These are phyloP conservation scores for Vidua macroura DNA, from an alignment of 2,113 vertebrate species.

Conservation along the genomic window DNA sequence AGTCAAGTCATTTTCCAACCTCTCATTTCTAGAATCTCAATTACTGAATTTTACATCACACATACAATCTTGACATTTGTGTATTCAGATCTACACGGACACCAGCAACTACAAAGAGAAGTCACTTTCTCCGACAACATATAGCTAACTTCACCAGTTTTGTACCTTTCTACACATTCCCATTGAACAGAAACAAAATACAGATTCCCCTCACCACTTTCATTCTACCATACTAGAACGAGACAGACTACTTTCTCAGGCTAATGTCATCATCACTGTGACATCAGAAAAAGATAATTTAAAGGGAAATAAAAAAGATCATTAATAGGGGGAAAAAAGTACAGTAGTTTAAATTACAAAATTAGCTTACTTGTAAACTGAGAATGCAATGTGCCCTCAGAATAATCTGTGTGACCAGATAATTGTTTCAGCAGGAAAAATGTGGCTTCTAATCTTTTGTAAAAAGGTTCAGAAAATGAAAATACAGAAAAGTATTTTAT, in stretches of 20 bases:
- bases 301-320: not conserved
- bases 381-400: not conserved
- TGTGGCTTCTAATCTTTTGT: not conserved
- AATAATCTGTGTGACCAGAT: not conserved
- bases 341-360: not conserved
- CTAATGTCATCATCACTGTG: not conserved
- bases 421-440: not conserved
- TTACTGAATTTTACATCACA: not conserved
- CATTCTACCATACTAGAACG: not conserved
- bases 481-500: not conserved
- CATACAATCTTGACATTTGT: not conserved
- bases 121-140: not conserved
- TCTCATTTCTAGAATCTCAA: not conserved
- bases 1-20: not conserved
- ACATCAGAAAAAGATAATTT: not conserved
- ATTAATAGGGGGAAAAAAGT: not conserved
- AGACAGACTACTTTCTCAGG: not conserved
- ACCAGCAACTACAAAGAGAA: not conserved
- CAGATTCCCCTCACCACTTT: accelerated
- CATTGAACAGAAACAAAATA: not conserved
- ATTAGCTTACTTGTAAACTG: not conserved
- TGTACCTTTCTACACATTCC: not conserved
- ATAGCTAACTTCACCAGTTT: not conserved
- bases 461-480: not conserved
- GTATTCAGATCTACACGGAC: not conserved